Evolutionary conservation across 2,888 invertebrate genomes (phyloP).

Genomic region (Julus scanicus): DNA sequence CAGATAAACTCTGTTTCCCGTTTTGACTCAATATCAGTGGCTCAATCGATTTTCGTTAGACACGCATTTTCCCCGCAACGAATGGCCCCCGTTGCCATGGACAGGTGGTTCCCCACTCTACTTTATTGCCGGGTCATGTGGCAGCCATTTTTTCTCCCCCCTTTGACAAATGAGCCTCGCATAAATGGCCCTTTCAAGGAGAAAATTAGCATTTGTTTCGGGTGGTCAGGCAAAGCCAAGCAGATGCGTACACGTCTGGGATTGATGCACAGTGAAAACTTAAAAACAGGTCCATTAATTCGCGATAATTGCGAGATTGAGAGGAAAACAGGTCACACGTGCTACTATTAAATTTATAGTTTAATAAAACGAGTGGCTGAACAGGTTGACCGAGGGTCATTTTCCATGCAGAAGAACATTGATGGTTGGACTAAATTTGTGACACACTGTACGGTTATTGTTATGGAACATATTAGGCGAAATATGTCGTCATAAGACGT

Average conservation of each 20-base stretch:
- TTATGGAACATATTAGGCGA: background rate
- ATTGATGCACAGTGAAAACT: background rate
- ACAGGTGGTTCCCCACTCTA: slow-evolving; percentile 15
- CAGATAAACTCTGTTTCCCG: slow-evolving; percentile 10
- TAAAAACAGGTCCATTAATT: background rate
- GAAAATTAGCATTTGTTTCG: slow-evolving; percentile 25
- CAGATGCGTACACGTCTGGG: background rate
- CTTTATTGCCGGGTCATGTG: slow-evolving; percentile 31
- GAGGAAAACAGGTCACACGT: background rate
- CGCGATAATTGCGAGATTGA: background rate
- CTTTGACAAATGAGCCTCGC: slow-evolving; percentile 22
- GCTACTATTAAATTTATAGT: background rate
- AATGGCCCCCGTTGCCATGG: slow-evolving; percentile 27
- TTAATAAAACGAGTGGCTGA: background rate
- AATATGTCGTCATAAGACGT: too few species aligned
- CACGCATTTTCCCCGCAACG: slow-evolving; percentile 3
- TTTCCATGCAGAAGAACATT: background rate
- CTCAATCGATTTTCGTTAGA: slow-evolving; percentile 30
- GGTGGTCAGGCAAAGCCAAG: slow-evolving; percentile 3
- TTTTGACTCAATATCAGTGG: slow-evolving; percentile 38
- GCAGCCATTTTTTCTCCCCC: slow-evolving; percentile 9
- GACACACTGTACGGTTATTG: background rate
- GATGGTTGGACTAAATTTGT: background rate
- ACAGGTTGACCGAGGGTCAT: background rate
- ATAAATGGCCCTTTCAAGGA: slow-evolving; percentile 39